Conservation (phyloP, 2,888 invertebrate genomes). For the Chrysomela aeneicollis region DNA sequence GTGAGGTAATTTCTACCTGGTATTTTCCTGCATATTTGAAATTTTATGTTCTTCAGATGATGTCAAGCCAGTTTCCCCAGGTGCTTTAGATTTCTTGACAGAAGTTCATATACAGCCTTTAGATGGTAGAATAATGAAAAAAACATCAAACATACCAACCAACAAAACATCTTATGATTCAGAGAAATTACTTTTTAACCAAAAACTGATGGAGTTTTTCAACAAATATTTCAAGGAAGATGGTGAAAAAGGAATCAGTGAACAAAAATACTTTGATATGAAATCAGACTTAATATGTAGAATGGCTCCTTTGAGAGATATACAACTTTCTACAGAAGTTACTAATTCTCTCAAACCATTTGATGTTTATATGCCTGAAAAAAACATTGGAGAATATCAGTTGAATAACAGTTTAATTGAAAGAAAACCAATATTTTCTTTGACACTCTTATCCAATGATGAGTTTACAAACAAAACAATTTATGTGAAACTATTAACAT, state of each 20-base stretch:
- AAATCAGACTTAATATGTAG: constrained; percentile 40
- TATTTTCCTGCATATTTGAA: no score
- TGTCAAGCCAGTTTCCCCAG: constrained; percentile 64
- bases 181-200: constrained; percentile 8
- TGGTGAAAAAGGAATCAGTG: constrained; percentile 11
- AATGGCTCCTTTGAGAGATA: constrained; percentile 39
- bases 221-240: constrained; percentile 15
- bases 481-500: constrained; percentile 51
- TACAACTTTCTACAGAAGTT: constrained; percentile 33
- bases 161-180: background rate
- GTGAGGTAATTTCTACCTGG: constrained; percentile 58
- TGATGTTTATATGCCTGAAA: constrained; percentile 57
- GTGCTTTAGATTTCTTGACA: constrained; percentile 67
- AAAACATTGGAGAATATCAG: constrained; percentile 44
- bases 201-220: constrained; percentile 14
- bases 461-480: constrained; percentile 40
- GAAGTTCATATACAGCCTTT: constrained; percentile 59
- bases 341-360: constrained; percentile 52
- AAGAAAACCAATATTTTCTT: constrained; percentile 39
- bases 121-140: background rate
- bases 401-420: constrained; percentile 29
- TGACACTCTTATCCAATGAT: constrained; percentile 43
- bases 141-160: constrained; percentile 9
- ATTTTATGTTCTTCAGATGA: constrained; percentile 60
- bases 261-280: constrained; percentile 32